phyloP scores from a whole-genome alignment of 2,888 invertebrate species.

The Lumbricus terrestris region DNA sequence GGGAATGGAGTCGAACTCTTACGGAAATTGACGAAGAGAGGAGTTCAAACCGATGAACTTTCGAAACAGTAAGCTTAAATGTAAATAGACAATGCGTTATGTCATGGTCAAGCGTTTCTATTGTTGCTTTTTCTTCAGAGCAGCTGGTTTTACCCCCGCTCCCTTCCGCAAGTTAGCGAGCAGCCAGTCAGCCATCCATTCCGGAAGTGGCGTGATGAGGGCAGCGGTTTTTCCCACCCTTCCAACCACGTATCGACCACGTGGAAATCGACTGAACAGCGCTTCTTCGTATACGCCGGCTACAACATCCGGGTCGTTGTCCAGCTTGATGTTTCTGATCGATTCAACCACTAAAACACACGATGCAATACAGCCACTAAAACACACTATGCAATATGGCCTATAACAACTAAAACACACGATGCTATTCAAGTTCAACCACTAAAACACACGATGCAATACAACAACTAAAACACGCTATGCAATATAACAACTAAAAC shows the following conservation, averaged over 20 bases:
- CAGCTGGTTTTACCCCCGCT: not conserved
- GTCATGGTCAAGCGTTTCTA: not conserved
- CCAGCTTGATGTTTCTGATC: not conserved
- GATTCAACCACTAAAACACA: not conserved
- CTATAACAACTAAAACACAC: too few species aligned
- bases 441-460: too few species aligned
- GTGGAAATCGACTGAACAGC: not conserved
- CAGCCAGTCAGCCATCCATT: constrained; percentile 1
- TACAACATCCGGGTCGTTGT: not conserved
- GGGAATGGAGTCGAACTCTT: too few species aligned
- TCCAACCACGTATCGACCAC: not conserved
- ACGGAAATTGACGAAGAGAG: too few species aligned
- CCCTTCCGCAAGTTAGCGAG: not conserved
- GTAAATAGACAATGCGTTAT: too few species aligned
- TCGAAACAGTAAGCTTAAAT: too few species aligned
- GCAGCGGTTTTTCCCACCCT: not conserved
- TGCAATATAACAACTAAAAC: too few species aligned
- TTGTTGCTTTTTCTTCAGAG: not conserved
- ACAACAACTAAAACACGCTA: too few species aligned
- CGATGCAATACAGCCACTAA: not conserved
- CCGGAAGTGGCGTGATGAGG: not conserved
- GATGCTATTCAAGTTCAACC: too few species aligned
- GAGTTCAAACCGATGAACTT: too few species aligned
- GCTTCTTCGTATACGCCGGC: not conserved
- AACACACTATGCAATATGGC: too few species aligned